Base-by-base conservation (phyloP, 2,888 invertebrate species). In the Alcis repandata region DNA sequence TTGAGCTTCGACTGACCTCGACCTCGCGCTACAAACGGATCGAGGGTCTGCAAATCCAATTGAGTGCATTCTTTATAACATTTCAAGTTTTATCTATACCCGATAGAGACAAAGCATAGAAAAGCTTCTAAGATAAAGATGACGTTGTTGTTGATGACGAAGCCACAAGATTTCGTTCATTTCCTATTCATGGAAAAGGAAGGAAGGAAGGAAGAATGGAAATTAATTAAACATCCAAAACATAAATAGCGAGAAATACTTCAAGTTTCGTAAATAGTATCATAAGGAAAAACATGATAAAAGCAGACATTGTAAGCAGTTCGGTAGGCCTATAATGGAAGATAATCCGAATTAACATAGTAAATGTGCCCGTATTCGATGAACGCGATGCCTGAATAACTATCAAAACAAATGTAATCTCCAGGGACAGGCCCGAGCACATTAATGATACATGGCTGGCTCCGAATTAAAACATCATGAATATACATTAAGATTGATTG, bases 371-470 rank as follows among this genome's bases (percentile, higher is more conserved):
- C 41, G 41, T 59, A 48, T 60, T 60, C 57, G 52, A 46, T 45
- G 51, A 40, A 36, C 22, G 45, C 52, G 13, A 66, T 57, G 57
- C 46, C 62, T 45, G 45, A 67, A 62, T 67, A 70, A 69, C 70
- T 70, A 72, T 70, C 66, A 70, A 63, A 72, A 68, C 63, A 70
- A 69, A 70, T 66, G 41, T 69, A 67, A 72, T 70, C 70, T 60
- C 61, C n/a, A 27, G 51, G 72, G 72, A 70, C 68, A 70, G 70
- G 68, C 54, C 59, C 43, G 57, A 17, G 22, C 53, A 62, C 53
- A 63, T 69, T 63, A 63, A 57, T 62, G 53, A 66, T 61, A 66
- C 65, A 45, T 62, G 59, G 53, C 68, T 65, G 68, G 41, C 49
- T 69, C 32, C 40, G 63, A 65, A 63, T 71, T 65, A 67, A 67